Percentiles rank a stretch among this genome's conserved stretches.
phyloP scores from a whole-genome alignment of 2,113 vertebrate species.

The Ornithorhynchus anatinus region DNA sequence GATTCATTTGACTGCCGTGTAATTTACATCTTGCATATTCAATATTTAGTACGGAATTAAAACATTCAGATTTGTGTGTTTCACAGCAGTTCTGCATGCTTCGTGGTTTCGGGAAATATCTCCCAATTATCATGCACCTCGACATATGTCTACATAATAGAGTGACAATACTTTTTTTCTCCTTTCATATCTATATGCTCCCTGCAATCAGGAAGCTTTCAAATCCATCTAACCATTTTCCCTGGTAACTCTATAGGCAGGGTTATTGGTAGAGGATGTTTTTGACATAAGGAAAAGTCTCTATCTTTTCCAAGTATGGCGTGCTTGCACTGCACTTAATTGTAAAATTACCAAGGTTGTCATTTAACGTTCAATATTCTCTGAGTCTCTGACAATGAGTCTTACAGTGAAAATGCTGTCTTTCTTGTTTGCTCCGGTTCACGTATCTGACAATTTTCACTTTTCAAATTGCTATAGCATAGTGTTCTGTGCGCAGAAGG shows the following conservation, averaged over 20 bases:
- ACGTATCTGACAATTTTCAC: slow-evolving; percentile 33
- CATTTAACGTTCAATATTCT: slow-evolving; percentile 33
- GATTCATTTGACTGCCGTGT: slow-evolving; percentile 26
- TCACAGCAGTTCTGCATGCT: slow-evolving; percentile 9
- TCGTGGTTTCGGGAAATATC: slow-evolving; percentile 6
- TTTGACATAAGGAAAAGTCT: slow-evolving; percentile 31
- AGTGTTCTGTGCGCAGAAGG: too few relatives aligned
- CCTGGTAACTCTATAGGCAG: slow-evolving; percentile 12
- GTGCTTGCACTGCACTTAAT: slow-evolving; percentile 35
- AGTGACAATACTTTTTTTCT: background rate
- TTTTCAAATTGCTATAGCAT: too few relatives aligned
- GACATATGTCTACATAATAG: background rate
- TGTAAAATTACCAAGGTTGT: slow-evolving; percentile 37
- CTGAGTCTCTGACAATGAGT: slow-evolving; percentile 32
- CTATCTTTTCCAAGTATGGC: slow-evolving; percentile 22
- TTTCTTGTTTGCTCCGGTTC: slow-evolving; percentile 21
- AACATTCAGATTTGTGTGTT: background rate
- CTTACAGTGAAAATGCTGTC: slow-evolving; percentile 35
- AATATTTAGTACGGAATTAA: slow-evolving; percentile 5
- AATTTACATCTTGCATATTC: background rate
- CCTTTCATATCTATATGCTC: slow-evolving; percentile 2
- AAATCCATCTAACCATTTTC: slow-evolving; percentile 8
- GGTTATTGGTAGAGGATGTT: slow-evolving; percentile 48
- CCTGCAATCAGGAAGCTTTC: slow-evolving; percentile 14
- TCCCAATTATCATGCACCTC: slow-evolving; percentile 3